Conservation (phyloP, 2,797 vertebrate species). For the Adrianichthys oophorus region DNA sequence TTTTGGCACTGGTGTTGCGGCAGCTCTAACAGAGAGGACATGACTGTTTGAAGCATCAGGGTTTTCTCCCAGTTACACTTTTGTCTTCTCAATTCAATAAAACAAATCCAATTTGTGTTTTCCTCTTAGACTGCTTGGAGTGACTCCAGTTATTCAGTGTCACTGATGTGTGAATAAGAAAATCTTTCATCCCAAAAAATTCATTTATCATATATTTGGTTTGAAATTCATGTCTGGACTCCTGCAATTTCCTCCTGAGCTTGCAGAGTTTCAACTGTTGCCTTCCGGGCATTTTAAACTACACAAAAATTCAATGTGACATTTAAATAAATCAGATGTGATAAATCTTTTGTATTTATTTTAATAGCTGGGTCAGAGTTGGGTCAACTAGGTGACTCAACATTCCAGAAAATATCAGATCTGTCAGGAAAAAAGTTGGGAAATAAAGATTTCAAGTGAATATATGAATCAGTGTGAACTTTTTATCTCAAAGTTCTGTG, state of each 20-base stretch:
- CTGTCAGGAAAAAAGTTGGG: slow-evolving; percentile 19
- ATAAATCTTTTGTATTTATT: slow-evolving; percentile 26
- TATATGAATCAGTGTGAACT: slow-evolving; percentile 1
- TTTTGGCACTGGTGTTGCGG: slow-evolving; percentile 11
- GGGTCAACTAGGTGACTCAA: slow-evolving; percentile 20
- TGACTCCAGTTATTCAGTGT: not conserved
- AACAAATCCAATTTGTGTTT: not conserved
- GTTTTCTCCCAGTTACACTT: slow-evolving; percentile 1
- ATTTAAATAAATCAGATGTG: slow-evolving; percentile 38
- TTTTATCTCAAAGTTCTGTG: not conserved
- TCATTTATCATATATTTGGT: slow-evolving; percentile 23
- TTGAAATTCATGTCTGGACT: slow-evolving; percentile 13
- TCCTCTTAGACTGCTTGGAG: not conserved
- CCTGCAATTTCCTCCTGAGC: slow-evolving; percentile 6
- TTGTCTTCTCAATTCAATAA: too few relatives aligned
- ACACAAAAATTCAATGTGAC: slow-evolving; percentile 15
- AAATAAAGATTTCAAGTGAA: slow-evolving; percentile 6
- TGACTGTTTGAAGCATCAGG: slow-evolving; percentile 9
- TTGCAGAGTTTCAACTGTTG: slow-evolving; percentile 26
- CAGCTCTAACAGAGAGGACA: slow-evolving; percentile 7
- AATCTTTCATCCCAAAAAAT: slow-evolving; percentile 7
- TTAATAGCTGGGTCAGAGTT: slow-evolving; percentile 20
- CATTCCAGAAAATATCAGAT: slow-evolving; percentile 38
- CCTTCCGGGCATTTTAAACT: slow-evolving; percentile 22
- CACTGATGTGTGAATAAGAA: slow-evolving; percentile 6